phyloP scores from a whole-genome alignment of 2,888 invertebrate genomes.

The Petrolisthes manimaculis region DNA sequence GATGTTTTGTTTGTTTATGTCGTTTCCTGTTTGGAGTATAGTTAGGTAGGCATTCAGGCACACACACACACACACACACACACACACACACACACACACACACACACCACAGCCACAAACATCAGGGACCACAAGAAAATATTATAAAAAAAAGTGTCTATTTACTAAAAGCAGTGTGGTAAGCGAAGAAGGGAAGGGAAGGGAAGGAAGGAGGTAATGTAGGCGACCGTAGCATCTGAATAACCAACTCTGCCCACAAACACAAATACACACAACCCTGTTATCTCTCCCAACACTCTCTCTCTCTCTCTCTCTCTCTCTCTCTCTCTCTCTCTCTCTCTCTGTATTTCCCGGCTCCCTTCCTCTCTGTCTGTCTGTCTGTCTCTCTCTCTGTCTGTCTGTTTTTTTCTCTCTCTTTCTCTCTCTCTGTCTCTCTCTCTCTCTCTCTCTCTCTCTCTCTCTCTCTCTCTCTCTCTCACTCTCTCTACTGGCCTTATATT shows the following conservation, averaged over 20 bases:
- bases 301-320: too few species aligned
- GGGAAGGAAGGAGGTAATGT: conserved; percentile 4
- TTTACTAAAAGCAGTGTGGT: too few species aligned
- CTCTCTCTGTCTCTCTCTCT: neutral
- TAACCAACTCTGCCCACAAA: neutral
- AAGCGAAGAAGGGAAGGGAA: neutral
- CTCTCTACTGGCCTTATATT: neutral
- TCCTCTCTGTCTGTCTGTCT: neutral
- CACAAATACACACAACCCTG: conserved; percentile 31
- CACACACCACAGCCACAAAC: neutral
- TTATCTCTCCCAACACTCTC: neutral
- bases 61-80: conserved; percentile 24
- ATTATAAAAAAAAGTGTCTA: too few species aligned
- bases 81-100: conserved; percentile 14
- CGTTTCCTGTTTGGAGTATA: too few species aligned
- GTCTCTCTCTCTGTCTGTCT: neutral
- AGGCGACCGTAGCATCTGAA: neutral
- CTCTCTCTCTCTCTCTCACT: neutral
- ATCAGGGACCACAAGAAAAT: too few species aligned
- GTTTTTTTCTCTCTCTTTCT: neutral
- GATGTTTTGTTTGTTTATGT: too few species aligned
- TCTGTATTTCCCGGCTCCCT: neutral
- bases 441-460: neutral
- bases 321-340: neutral
- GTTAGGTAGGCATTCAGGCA: too few species aligned